Percentiles rank a stretch among this genome's conserved stretches.
Conservation (phyloP, 2,888 invertebrate species). For the Latrodectus elegans region DNA sequence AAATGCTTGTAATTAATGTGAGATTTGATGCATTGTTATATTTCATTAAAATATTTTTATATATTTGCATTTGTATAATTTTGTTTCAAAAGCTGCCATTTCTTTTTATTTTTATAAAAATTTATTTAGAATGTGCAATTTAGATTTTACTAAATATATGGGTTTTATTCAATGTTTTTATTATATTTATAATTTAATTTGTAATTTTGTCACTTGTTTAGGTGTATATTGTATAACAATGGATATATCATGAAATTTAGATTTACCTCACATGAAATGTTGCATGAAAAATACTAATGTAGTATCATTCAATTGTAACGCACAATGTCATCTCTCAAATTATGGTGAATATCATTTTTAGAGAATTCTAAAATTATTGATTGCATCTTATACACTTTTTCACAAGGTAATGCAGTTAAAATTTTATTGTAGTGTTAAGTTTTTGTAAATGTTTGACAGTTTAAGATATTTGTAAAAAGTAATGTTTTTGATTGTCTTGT, state of each 20-base stretch:
- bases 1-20: too few species aligned
- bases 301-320: conserved; percentile 54
- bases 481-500: too few species aligned
- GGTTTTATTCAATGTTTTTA: too few species aligned
- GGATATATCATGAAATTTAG: conserved; percentile 10
- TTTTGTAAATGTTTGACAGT: conserved; percentile 33
- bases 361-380: background rate
- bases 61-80: conserved; percentile 13
- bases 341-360: too few species aligned
- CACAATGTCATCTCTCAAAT: conserved; percentile 29
- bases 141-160: too few species aligned
- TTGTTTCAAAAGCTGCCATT: conserved; percentile 3
- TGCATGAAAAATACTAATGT: conserved; percentile 32
- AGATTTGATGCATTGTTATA: conserved; percentile 15
- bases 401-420: conserved; percentile 21
- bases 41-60: conserved; percentile 32
- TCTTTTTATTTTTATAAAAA: conserved; percentile 17
- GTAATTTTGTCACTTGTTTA: background rate
- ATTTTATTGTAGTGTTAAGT: conserved; percentile 36
- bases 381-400: conserved; percentile 31
- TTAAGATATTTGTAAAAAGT: background rate
- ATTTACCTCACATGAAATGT: conserved; percentile 40
- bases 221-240: conserved; percentile 11
- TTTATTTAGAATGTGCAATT: too few species aligned
- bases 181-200: too few species aligned